Base-by-base conservation (phyloP, 92 coral and sea anemone genomes). In the Ricordea florida region DNA sequence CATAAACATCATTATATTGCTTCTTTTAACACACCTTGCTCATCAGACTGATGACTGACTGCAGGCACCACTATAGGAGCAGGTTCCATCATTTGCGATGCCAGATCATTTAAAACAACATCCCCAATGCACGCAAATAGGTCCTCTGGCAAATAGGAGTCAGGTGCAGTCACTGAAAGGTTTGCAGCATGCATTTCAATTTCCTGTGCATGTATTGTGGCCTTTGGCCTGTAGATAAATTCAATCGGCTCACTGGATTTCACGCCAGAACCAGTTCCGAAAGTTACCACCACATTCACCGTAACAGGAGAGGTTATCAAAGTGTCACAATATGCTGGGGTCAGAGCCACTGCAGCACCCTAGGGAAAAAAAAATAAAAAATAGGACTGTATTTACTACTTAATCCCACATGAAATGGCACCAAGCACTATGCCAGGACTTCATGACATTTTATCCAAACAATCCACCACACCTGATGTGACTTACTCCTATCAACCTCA, bases 301-400 rank as follows among this genome's bases (percentile, higher is more conserved):
- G 92, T 89, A 28, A 94, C 85, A 11, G 98, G 97, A 55, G 89
- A 77, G 71, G 90, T 69, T 64, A 94, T 92, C 51, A 87, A 70
- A 68, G 73, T 87, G 81, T 91, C 82, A 78, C 77, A 83, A 69
- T 69, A 90, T 44, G 96, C 85, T 47, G 98, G 98, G 55, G 94
- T 90, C 37, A 40, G 72, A 38, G 92, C 81, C 17, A 94, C 98
- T 46, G 90, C 94, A 10, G 98, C 98, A 86, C 98, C 98, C 98
- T 94, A 27, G 34, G 72, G 44, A 13, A 10, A 15, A 35, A 10
- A 24, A 45, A 67, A 80, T 4, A 41, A 44, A 35, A 35, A 49
- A 24, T 6, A 25, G 29, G 8, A 3, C 22, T 16, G 17, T 14
- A 28, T 51, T 32, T 13, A 42, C 30, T 11, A 25, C 15, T 17